Evolutionary conservation across 1,140 invertebrate genomes (phyloP), one percentile per base, ranked within the genome.

Genomic region (Macrocentrus cingulum): DNA sequence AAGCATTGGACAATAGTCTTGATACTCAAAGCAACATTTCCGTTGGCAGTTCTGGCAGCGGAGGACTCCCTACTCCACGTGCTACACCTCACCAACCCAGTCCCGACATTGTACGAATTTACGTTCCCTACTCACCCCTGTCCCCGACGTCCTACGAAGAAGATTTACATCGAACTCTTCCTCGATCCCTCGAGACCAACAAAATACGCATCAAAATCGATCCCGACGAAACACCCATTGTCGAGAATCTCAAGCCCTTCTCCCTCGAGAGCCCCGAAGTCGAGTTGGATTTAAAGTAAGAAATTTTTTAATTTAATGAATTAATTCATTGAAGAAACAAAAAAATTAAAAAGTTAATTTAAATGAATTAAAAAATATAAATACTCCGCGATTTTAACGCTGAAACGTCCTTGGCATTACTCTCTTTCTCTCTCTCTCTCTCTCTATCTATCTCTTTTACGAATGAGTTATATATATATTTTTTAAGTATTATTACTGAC

Each of bases 1-100:
- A 88, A 66, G 87, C 85, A 6, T 83, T 86, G 39, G 87, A 88
- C 68, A 89, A 89, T 74, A 88, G 86, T 62, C 79, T 88, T 36
- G 88, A 89, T 72, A 88, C 87, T 7, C 87, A 89, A 71, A 88
- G 87, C 73, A 87, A 87, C 73, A 83, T 87, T 63, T 87, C 85
- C 54, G 86, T 87, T 65, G 83, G 81, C 58, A 84, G 83, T 23
- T 81, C 81, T 15, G 82, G 81, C 29, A 86, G 82, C 55, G 84
- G 83, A 42, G 86, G 85, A 64, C 80, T 85, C 44, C 86, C 85
- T 0, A 89, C 87, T 0, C 87, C 87, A 0, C 78, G 83, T 15
- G 85, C 83, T 6, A 85, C 83, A 0, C 84, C 86, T 6, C 80
- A 81, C 54, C 82, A 85, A 11, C 82, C 83, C 1, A 84, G 82